Evolutionary conservation across 2,888 invertebrate genomes (phyloP).

Genomic region (Drosophila ezoana): DNA sequence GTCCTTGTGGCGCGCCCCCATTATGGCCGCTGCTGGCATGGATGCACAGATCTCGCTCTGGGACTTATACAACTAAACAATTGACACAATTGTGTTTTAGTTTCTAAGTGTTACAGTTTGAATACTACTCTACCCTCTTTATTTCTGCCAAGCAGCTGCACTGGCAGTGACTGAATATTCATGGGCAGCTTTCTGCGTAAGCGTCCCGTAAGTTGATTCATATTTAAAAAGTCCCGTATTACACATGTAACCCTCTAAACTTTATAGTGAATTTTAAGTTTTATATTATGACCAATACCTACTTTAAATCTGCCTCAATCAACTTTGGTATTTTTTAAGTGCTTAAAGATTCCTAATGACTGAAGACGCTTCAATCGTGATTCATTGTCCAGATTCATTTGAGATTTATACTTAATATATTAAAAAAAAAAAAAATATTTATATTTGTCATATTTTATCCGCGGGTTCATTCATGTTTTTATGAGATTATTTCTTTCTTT

Average conservation of each 20-base stretch:
- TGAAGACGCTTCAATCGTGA: neutral
- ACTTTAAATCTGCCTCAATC: neutral
- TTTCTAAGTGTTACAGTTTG: conserved; percentile 44
- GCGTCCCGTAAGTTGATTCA: conserved; percentile 9
- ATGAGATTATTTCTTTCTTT: too few relatives aligned
- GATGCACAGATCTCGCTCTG: conserved; percentile 92
- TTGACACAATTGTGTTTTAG: conserved; percentile 5
- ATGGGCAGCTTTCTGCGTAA: conserved; percentile 10
- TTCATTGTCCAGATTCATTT: neutral
- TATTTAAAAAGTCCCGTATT: conserved; percentile 5
- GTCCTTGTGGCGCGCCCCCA: conserved; percentile 89
- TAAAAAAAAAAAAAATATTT: neutral
- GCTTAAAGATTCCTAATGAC: neutral
- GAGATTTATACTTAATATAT: neutral
- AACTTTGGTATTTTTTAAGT: neutral
- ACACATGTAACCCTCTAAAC: neutral
- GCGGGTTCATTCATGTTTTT: too few relatives aligned
- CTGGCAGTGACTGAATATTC: conserved; percentile 41
- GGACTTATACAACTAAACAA: conserved; percentile 90
- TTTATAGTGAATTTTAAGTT: neutral
- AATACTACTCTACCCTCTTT: neutral
- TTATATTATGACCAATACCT: neutral
- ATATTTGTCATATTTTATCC: neutral
- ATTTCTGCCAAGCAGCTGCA: conserved; percentile 11
- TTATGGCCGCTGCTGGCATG: conserved; percentile 91